Conservation (phyloP, 2,888 invertebrate genomes). For the Furcula furcula region DNA sequence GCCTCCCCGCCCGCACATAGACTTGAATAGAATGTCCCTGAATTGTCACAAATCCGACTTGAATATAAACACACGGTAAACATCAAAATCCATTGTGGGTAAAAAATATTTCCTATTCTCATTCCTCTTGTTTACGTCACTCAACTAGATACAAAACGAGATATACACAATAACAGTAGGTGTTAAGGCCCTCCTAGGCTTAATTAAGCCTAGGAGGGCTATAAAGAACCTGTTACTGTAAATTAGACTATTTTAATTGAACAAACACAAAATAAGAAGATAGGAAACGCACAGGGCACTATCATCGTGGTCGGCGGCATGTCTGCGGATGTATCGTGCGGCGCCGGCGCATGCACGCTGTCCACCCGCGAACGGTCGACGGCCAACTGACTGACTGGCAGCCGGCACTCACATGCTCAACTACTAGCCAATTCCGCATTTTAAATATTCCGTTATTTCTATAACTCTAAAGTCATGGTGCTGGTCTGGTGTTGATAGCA, state of each 20-base stretch:
- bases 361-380: constrained; percentile 71
- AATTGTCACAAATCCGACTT: constrained; percentile 44
- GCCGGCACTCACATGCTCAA: constrained; percentile 52
- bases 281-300: constrained; percentile 73
- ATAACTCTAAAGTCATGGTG: constrained; percentile 50
- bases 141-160: constrained; percentile 33
- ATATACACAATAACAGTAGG: too few species aligned
- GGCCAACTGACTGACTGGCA: constrained; percentile 76
- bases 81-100: constrained; percentile 41
- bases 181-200: too few species aligned
- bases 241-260: constrained; percentile 25
- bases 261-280: constrained; percentile 19
- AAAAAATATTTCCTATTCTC: constrained; percentile 18
- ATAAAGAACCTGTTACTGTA: too few species aligned
- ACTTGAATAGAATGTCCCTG: constrained; percentile 49
- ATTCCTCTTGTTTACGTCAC: constrained; percentile 41
- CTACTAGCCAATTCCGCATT: constrained; percentile 77
- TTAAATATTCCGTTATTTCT: constrained; percentile 73
- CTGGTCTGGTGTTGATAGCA: constrained; percentile 37
- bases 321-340: constrained; percentile 57
- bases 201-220: too few species aligned
- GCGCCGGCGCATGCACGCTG: constrained; percentile 59
- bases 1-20: constrained; percentile 38
- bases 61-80: constrained; percentile 42
- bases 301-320: constrained; percentile 80